phyloP scores from a whole-genome alignment of 2,797 vertebrate species.

The Phalloptychus januarius region DNA sequence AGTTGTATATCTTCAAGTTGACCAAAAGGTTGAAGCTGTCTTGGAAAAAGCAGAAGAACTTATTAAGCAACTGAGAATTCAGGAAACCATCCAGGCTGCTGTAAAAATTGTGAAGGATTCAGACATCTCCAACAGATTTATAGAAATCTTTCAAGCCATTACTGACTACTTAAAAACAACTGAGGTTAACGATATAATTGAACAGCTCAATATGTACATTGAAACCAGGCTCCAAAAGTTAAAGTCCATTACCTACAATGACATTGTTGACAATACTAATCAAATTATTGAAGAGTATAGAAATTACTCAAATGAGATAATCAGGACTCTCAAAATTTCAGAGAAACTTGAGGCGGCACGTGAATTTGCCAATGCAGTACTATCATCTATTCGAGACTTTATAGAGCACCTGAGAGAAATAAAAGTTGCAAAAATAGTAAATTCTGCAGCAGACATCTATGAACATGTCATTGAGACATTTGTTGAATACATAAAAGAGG shows the following conservation, averaged over 20 bases:
- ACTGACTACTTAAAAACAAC: constrained; percentile 79
- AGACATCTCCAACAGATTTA: constrained; percentile 71
- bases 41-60: constrained; percentile 82
- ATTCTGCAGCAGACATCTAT: constrained; percentile 78
- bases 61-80: constrained; percentile 81
- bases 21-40: constrained; percentile 80
- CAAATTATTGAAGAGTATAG: constrained; percentile 72
- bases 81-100: constrained; percentile 79
- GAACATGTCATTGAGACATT: constrained; percentile 70
- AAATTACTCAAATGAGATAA: constrained; percentile 77
- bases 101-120: constrained; percentile 71
- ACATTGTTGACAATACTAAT: constrained; percentile 83
- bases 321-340: constrained; percentile 83
- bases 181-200: constrained; percentile 81
- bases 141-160: constrained; percentile 63
- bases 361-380: constrained; percentile 76
- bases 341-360: constrained; percentile 82
- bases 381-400: constrained; percentile 55
- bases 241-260: constrained; percentile 85
- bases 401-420: constrained; percentile 79
- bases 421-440: constrained; percentile 78
- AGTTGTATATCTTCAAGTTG: constrained; percentile 74
- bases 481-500: constrained; percentile 76
- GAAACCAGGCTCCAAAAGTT: constrained; percentile 74
- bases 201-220: constrained; percentile 82